Evolutionary conservation across 2,888 invertebrate species (phyloP).

Genomic region (Eurytoma californica): DNA sequence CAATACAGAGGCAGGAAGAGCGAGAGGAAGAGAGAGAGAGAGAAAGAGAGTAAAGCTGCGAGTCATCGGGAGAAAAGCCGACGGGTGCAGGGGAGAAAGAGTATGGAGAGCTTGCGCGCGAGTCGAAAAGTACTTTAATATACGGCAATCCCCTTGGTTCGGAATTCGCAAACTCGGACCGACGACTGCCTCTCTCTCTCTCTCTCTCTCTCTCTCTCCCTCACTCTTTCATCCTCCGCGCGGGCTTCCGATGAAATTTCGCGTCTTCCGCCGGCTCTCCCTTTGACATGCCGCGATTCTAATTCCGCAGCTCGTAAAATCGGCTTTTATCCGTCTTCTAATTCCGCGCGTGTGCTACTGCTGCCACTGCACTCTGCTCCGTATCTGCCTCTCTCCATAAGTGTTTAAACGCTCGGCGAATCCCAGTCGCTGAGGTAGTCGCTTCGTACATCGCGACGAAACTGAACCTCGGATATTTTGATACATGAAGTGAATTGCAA

Average conservation of each 20-base stretch:
- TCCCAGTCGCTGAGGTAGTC: no score
- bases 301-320: slow-evolving; percentile 61
- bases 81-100: slow-evolving; percentile 45
- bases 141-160: slow-evolving; percentile 71
- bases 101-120: slow-evolving; percentile 59
- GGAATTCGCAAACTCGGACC: slow-evolving; percentile 69
- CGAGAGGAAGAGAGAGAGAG: slow-evolving; percentile 52
- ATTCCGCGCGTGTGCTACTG: slow-evolving; percentile 35
- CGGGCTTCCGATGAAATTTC: slow-evolving; percentile 71
- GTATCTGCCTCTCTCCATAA: no score
- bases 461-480: no score
- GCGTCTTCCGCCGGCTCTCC: slow-evolving; percentile 63
- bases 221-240: slow-evolving; percentile 23
- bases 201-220: slow-evolving; percentile 53
- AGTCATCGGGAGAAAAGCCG: slow-evolving; percentile 56
- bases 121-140: slow-evolving; percentile 72
- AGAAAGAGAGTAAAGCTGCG: slow-evolving; percentile 54
- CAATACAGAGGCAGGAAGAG: slow-evolving; percentile 26
- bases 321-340: slow-evolving; percentile 57
- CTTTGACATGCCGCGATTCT: slow-evolving; percentile 66
- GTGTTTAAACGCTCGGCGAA: no score
- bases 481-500: no score
- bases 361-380: background rate
- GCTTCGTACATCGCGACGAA: no score
- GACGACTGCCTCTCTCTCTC: slow-evolving; percentile 61